Evolutionary conservation across 2,797 vertebrate species (phyloP).

Genomic region (Helicolenus hilgendorfi): DNA sequence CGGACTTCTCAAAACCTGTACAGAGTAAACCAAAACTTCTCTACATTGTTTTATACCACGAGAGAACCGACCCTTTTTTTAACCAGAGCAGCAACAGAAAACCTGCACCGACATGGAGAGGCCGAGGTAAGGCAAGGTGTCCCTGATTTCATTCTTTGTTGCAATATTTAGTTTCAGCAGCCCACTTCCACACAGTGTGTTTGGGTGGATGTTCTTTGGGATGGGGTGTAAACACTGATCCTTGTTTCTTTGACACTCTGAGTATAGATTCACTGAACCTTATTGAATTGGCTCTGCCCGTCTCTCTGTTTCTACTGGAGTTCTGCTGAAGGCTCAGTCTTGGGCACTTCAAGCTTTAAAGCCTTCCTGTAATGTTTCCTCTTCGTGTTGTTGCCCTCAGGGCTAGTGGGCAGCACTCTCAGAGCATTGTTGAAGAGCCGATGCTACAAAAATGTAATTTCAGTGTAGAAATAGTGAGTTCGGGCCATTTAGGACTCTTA

Average conservation of each 20-base stretch:
- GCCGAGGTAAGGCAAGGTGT: background rate
- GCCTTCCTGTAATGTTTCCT: background rate
- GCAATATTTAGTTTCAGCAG: fast-evolving
- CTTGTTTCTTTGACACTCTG: background rate
- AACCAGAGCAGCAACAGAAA: background rate
- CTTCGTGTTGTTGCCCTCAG: background rate
- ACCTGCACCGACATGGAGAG: background rate
- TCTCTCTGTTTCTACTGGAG: background rate
- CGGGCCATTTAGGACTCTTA: background rate
- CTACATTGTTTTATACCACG: background rate
- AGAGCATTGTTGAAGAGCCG: background rate
- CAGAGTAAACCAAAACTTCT: background rate
- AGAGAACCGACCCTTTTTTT: background rate
- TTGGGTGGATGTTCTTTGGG: background rate
- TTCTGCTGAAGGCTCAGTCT: background rate
- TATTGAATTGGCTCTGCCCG: background rate
- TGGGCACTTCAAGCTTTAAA: background rate
- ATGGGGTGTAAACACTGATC: background rate
- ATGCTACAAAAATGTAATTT: background rate
- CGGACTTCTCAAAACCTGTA: background rate
- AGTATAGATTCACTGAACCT: background rate
- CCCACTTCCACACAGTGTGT: background rate
- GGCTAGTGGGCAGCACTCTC: background rate
- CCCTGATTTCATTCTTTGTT: background rate
- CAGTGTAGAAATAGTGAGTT: background rate